A percentile compares a stretch with the other conserved stretches of the same genome.
Evolutionary conservation across 1,140 invertebrate genomes (phyloP).

Genomic region (Planococcus citri): DNA sequence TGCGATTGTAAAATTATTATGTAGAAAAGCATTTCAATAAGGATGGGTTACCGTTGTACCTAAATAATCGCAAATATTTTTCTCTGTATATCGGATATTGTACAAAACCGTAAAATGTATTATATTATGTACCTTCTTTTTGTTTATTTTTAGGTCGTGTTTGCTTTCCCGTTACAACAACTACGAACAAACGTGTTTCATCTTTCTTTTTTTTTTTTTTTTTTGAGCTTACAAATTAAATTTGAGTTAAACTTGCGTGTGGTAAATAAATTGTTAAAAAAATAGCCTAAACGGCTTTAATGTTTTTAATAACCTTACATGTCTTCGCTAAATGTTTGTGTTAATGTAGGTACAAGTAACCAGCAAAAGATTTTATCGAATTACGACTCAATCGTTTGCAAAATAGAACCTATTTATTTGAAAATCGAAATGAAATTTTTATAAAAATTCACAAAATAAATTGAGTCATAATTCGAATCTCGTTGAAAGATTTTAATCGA

Average conservation of each 20-base stretch:
- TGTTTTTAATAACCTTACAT: too few species aligned
- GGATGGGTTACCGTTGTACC: background rate
- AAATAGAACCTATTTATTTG: too few species aligned
- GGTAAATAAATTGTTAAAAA: too few species aligned
- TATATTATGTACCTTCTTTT: background rate
- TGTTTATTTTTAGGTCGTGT: background rate
- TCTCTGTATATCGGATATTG: constrained; percentile 5
- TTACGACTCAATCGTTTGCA: too few species aligned
- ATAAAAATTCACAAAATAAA: too few species aligned
- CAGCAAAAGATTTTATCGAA: too few species aligned
- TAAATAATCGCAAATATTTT: constrained; percentile 6
- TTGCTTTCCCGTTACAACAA: background rate
- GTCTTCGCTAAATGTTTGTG: too few species aligned
- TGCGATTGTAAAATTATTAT: background rate
- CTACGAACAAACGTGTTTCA: background rate
- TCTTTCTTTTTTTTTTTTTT: background rate
- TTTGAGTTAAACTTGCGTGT: background rate
- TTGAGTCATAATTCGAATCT: too few species aligned
- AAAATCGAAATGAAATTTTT: too few species aligned
- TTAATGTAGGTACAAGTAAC: too few species aligned
- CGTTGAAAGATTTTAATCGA: too few species aligned
- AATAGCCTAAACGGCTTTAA: too few species aligned
- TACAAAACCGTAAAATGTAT: background rate
- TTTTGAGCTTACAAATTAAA: background rate
- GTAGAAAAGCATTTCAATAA: background rate